Evolutionary conservation across 1,140 invertebrate species (phyloP).

Genomic region (Nebria ingens): DNA sequence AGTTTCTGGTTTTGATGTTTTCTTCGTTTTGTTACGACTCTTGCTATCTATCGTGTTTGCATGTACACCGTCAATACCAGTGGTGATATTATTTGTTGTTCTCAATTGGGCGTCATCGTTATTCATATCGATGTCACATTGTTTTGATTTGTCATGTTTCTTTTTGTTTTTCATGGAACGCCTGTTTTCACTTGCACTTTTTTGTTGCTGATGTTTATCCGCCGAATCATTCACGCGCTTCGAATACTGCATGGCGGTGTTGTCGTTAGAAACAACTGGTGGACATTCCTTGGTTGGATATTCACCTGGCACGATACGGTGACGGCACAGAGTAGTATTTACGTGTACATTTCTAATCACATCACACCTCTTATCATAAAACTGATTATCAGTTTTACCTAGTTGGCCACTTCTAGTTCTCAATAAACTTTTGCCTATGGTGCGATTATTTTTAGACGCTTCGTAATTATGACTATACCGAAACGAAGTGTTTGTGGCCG

Average conservation of each 20-base stretch:
- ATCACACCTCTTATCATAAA: neutral
- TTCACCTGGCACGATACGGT: neutral
- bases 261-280: neutral
- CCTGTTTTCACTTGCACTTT: neutral
- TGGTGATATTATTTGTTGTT: neutral
- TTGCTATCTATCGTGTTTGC: slow-evolving; percentile 15
- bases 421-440: neutral
- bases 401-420: neutral
- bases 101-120: neutral
- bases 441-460: neutral
- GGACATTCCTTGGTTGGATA: neutral
- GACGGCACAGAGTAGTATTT: neutral
- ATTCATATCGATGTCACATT: neutral
- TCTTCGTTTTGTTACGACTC: slow-evolving; percentile 12
- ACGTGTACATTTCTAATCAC: neutral
- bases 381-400: neutral
- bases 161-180: slow-evolving; percentile 1
- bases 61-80: neutral
- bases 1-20: slow-evolving; percentile 10
- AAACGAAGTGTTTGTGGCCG: neutral
- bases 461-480: neutral
- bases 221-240: neutral
- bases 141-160: slow-evolving; percentile 3
- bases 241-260: neutral
- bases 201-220: neutral